phyloP scores from a whole-genome alignment of 2,888 invertebrate species.

The Hirtodrosophila confusa region DNA sequence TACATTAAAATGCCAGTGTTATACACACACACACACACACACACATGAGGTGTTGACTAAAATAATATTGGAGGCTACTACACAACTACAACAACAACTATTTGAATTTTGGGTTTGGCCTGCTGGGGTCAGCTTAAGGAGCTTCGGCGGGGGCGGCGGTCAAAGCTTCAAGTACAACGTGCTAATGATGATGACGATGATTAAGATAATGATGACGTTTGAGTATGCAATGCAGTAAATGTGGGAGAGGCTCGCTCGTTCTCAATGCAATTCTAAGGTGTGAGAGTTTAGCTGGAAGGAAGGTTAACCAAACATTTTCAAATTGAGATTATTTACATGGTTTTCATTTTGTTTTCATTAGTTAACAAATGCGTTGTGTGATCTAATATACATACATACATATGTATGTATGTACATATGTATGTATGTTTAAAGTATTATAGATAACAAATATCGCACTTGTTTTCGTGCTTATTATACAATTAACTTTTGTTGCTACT shows the following conservation, averaged over 20 bases:
- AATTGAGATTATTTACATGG: conserved; percentile 3
- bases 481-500: conserved; percentile 47
- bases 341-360: too few species aligned
- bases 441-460: conserved; percentile 5
- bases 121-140: conserved; percentile 7
- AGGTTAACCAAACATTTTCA: conserved; percentile 34
- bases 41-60: conserved; percentile 71
- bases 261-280: conserved; percentile 38
- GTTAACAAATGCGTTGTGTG: too few species aligned
- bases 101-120: conserved; percentile 23
- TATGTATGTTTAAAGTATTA: neutral
- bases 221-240: conserved; percentile 7
- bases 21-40: conserved; percentile 41
- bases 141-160: conserved; percentile 12
- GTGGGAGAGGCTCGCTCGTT: conserved; percentile 32
- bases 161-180: conserved; percentile 61
- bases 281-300: conserved; percentile 11
- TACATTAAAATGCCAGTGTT: conserved; percentile 81
- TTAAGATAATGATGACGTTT: conserved; percentile 29
- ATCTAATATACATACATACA: too few species aligned
- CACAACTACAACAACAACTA: conserved; percentile 27
- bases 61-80: conserved; percentile 79
- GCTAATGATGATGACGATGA: conserved; percentile 13
- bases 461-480: conserved; percentile 50
- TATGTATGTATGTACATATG: conserved; percentile 1